These are phyloP conservation scores for Graphium colonna DNA, from an alignment of 2,888 invertebrate species.

Conservation along the genomic window DNA sequence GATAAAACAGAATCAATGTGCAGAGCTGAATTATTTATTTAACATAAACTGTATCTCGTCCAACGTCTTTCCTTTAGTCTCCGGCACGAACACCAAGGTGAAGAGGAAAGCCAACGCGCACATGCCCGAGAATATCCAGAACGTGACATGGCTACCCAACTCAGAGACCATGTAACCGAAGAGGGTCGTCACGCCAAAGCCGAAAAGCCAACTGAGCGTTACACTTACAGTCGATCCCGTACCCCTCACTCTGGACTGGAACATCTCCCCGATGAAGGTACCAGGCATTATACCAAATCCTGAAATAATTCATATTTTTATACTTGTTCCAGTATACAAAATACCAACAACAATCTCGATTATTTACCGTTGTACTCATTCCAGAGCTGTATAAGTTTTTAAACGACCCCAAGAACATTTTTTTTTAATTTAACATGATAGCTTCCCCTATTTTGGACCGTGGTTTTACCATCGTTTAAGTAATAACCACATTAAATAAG, in stretches of 20 bases:
- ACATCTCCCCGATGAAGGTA: constrained; percentile 33
- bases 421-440: too few species aligned
- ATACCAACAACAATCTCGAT: too few species aligned
- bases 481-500: too few species aligned
- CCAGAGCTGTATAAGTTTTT: too few species aligned
- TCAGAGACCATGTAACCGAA: constrained; percentile 33
- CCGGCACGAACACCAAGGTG: constrained; percentile 83
- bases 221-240: constrained; percentile 30
- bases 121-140: constrained; percentile 81
- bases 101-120: constrained; percentile 79
- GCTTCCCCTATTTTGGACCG: too few species aligned
- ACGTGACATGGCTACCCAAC: constrained; percentile 81
- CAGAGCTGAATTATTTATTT: constrained; percentile 24
- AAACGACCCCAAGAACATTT: too few species aligned
- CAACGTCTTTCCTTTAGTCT: constrained; percentile 88
- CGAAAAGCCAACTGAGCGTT: constrained; percentile 27
- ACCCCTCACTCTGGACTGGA: constrained; percentile 32
- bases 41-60: constrained; percentile 85
- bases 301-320: too few species aligned
- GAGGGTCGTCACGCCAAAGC: constrained; percentile 28
- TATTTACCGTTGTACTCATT: too few species aligned
- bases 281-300: constrained; percentile 33
- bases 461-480: too few species aligned
- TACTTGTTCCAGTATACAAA: too few species aligned
- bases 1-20: constrained; percentile 25